A percentile compares a stretch with the other conserved stretches of the same genome.
These are phyloP conservation scores for Fragum fragum DNA, from an alignment of 2,888 invertebrate species.

Conservation along the genomic window DNA sequence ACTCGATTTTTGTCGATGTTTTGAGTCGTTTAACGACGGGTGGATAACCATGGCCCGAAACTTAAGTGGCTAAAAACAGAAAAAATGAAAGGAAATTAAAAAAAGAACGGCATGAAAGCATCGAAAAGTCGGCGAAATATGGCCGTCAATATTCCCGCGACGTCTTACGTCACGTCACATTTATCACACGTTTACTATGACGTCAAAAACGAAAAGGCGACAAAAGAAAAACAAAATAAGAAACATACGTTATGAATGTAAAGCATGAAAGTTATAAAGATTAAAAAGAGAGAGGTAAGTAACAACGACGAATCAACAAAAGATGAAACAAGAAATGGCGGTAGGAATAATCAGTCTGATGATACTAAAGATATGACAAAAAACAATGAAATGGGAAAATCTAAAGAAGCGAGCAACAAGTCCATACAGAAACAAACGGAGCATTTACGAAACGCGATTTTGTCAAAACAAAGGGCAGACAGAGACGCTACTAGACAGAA, in stretches of 20 bases:
- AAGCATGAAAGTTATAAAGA: not conserved
- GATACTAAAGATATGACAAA: not conserved
- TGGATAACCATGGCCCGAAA: no score
- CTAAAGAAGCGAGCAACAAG: not conserved
- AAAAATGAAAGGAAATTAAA: no score
- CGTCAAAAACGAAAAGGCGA: not conserved
- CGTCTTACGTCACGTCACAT: not conserved
- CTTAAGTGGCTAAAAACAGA: no score
- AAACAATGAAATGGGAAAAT: not conserved
- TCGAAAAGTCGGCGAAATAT: not conserved
- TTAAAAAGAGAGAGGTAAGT: not conserved
- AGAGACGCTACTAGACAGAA: not conserved
- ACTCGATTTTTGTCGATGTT: no score
- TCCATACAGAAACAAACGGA: not conserved
- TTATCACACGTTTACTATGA: not conserved
- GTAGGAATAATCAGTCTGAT: no score
- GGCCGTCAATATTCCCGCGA: not conserved
- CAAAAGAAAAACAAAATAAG: not conserved
- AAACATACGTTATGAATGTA: not conserved
- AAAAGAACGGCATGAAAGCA: no score
- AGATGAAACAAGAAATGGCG: no score
- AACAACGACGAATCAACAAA: not conserved
- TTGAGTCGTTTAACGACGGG: no score
- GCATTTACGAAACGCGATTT: not conserved
- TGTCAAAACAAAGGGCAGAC: not conserved